Base-by-base conservation (phyloP, 2,888 invertebrate species). In the Hyposoter didymator region DNA sequence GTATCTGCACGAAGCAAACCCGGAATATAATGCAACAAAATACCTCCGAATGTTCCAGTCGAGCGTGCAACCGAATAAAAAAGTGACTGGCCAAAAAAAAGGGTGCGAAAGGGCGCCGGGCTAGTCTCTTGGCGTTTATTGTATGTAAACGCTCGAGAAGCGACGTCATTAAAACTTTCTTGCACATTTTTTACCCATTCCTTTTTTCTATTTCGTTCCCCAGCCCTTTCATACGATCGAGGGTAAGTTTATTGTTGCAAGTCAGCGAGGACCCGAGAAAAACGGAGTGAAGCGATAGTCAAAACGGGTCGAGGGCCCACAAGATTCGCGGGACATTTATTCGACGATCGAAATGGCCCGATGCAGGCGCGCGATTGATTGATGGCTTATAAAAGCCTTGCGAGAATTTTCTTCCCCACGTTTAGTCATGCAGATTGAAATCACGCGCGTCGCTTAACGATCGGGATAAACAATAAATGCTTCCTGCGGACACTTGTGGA, bases 61-160 rank as follows among this genome's bases (percentile, higher is more conserved):
- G 76, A 69, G 78, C 83, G 85, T 78, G 88, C 88, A 88, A 89
- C 88, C 87, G 88, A 88, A 88, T 85, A 87, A 83, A 89, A 67
- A 81, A 91, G 90, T 93, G 93, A 93, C 92, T 92, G 89, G 92
- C 79, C 85, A 92, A 90, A 88, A 87, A 87, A 39, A 39, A 39
- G 39, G 39, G 80, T 88, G 81, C 81, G 87, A 89, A 86, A 90
- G 90, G 92, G 91, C 90, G 90, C 90, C 90, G 76, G 90, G 89
- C 90, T 88, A 89, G 87, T 89, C 90, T 91, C 90, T 91, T 91
- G 92, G 93, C 92, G 92, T 93, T 93, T 92, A 93, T 93, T 93
- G 92, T 93, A 88, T 88, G 88, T 91, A 93, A 93, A 92, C 92
- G 92, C 90, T 85, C 88, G 89, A 89, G 89, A 88, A 76, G 90